These are phyloP conservation scores for Drosophila buzzatii DNA, from an alignment of 2,888 invertebrate species.

Conservation along the genomic window DNA sequence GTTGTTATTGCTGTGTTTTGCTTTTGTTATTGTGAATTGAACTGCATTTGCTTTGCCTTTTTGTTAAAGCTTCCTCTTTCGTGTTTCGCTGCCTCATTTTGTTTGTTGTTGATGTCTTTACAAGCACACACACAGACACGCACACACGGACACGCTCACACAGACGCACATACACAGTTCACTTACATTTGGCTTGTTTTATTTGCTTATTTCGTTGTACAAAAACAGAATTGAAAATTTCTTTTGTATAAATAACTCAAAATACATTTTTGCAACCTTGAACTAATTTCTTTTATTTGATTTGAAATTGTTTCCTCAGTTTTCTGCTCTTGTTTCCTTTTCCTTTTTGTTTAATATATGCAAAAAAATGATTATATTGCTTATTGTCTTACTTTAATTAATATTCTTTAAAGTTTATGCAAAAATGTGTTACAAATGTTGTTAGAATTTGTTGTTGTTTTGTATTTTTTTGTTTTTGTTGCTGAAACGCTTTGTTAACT, in stretches of 20 bases:
- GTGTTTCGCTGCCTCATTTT: conserved; percentile 23
- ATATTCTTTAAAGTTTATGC: conserved; percentile 33
- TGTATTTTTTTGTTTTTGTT: conserved; percentile 51
- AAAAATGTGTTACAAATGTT: conserved; percentile 62
- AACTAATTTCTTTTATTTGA: conserved; percentile 39
- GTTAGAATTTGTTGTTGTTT: conserved; percentile 24
- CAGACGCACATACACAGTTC: conserved; percentile 1
- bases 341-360: conserved; percentile 16
- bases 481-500: conserved; percentile 80
- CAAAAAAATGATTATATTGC: conserved; percentile 46
- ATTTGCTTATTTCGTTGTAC: conserved; percentile 30
- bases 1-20: conserved; percentile 32
- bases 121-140: conserved; percentile 23
- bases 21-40: conserved; percentile 48
- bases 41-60: conserved; percentile 49
- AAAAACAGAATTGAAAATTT: conserved; percentile 41
- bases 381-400: conserved; percentile 38
- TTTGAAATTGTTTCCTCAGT: conserved; percentile 12
- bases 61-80: conserved; percentile 32
- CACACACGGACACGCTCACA: not conserved
- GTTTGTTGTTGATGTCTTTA: conserved; percentile 32
- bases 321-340: conserved; percentile 5
- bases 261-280: conserved; percentile 67
- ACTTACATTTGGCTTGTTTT: conserved; percentile 48
- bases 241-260: conserved; percentile 43